Evolutionary conservation across 1,140 invertebrate genomes (phyloP), one percentile per base, ranked within the genome.

Genomic region (Medauroidea extradentata): DNA sequence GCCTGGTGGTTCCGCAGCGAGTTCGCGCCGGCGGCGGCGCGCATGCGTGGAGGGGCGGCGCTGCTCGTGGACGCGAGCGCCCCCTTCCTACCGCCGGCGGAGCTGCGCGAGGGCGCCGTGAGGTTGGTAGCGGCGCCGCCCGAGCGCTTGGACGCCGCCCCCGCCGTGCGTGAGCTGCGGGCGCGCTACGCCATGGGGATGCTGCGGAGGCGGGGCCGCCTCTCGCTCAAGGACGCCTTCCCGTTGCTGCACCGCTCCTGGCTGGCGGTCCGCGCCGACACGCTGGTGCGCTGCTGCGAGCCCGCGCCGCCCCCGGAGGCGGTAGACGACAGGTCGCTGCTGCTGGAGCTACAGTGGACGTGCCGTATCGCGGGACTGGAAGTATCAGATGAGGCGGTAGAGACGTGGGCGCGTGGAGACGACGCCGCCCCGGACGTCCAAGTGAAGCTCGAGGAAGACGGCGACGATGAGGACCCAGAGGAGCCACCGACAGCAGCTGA

Each of bases 1-100:
- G 69, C 75, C 4, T 80, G 79, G 79, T 81, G 79, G 79, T 80
- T 81, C 43, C 76, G 75, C 23, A 69, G 71, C 2, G 79, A 81
- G 57, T 80, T 81, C 57, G 76, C 74, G 0, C 74, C 77, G 0
- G 76, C 77, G 0, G 78, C 77, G 0, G 69, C 78, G 54, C 73
- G 78, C 3, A 71, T 81, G 63, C 77, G 80, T 55, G 72, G 75
- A 1, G 63, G 76, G 0, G 78, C 74, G 0, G 55, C 48, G 16
- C 63, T 78, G 3, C 62, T 80, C 2, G 73, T 81, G 0, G 74
- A 73, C 0, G 74, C 78, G 59, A 63, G 66, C 18, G 70, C 73
- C 0, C 72, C 75, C 19, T 78, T 76, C 27, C 56, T 77, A 0
- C 76, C 75, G 0, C 48, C 67, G 0, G 72, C 73, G 5, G 29